Conservation (phyloP, 1,140 invertebrate species). For the Anthonomus grandis region DNA sequence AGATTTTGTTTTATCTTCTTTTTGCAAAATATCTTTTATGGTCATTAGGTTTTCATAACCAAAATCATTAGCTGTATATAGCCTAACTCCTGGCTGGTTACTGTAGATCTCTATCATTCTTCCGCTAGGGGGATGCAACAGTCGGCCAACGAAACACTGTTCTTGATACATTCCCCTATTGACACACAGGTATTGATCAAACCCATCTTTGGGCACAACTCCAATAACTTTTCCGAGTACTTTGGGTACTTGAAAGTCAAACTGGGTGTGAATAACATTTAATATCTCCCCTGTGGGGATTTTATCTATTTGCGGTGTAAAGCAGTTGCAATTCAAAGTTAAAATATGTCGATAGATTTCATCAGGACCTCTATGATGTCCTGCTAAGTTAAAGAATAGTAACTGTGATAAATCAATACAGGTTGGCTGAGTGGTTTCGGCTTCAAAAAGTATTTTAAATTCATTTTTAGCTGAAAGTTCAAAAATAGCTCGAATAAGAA, state of each 20-base stretch:
- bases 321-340: constrained; percentile 59
- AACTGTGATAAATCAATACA: constrained; percentile 65
- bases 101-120: constrained; percentile 62
- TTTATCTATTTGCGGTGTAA: constrained; percentile 56
- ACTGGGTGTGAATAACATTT: constrained; percentile 55
- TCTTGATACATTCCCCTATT: constrained; percentile 40
- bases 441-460: constrained; percentile 59
- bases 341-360: constrained; percentile 61
- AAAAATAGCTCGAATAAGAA: constrained; percentile 56
- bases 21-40: too few relatives aligned
- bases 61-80: constrained; percentile 59
- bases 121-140: constrained; percentile 56
- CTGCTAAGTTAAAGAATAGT: constrained; percentile 68
- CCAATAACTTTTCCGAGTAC: constrained; percentile 49
- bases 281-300: constrained; percentile 66
- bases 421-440: constrained; percentile 56
- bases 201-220: constrained; percentile 54
- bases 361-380: constrained; percentile 54
- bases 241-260: constrained; percentile 57
- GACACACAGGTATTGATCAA: constrained; percentile 68
- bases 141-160: constrained; percentile 35
- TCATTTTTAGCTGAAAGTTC: constrained; percentile 58
- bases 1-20: constrained; percentile 8
- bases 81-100: constrained; percentile 70
- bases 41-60: constrained; percentile 29